These are phyloP conservation scores for Agrotis segetum DNA, from an alignment of 2,888 invertebrate species.

Conservation along the genomic window DNA sequence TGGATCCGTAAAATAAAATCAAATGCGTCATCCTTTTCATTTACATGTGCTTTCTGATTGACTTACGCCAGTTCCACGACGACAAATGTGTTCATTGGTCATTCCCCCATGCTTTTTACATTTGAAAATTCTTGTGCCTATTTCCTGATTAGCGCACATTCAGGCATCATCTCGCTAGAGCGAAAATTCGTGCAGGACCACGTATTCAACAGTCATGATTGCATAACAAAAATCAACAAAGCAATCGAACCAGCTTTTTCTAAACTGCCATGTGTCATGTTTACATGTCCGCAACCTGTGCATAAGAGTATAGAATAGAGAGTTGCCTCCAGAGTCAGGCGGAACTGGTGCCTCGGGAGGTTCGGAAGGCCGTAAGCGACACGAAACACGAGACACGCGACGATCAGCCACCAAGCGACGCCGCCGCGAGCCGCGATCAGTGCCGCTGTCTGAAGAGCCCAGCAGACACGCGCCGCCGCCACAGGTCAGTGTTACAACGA, in stretches of 20 bases:
- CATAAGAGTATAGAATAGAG: constrained; percentile 31
- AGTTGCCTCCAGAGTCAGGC: constrained; percentile 58
- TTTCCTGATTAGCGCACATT: background rate
- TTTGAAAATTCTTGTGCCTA: background rate
- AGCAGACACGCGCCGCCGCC: constrained; percentile 78
- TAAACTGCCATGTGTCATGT: background rate
- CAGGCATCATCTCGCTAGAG: too few species aligned
- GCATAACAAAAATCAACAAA: background rate
- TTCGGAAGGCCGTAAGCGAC: constrained; percentile 72
- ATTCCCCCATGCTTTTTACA: too few species aligned
- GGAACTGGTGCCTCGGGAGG: constrained; percentile 58
- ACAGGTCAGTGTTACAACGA: constrained; percentile 65
- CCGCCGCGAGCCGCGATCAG: constrained; percentile 81
- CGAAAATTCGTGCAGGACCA: too few species aligned
- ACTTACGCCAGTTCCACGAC: too few species aligned
- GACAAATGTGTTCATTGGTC: too few species aligned
- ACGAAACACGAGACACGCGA: constrained; percentile 65
- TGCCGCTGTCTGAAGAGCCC: constrained; percentile 82
- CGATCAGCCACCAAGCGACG: constrained; percentile 74
- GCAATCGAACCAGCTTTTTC: background rate
- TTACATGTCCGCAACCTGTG: background rate
- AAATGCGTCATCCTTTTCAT: too few species aligned
- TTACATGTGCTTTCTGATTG: too few species aligned
- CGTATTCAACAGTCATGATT: background rate
- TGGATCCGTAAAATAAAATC: too few species aligned